These are phyloP conservation scores for Orthosia incerta DNA, from an alignment of 2,888 invertebrate species.

Conservation along the genomic window DNA sequence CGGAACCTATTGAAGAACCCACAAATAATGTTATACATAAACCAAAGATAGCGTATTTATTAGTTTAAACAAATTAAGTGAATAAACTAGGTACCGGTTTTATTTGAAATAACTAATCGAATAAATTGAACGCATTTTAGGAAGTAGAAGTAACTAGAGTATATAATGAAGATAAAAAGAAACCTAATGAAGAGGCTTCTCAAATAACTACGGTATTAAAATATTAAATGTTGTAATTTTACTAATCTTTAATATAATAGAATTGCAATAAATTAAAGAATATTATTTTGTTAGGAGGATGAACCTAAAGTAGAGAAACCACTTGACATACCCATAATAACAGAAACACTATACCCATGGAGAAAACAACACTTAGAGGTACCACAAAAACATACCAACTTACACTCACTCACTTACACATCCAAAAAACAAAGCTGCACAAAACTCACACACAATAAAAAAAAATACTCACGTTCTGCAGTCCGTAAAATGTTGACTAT, in stretches of 20 bases:
- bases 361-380: slow-evolving; percentile 70
- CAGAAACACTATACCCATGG: slow-evolving; percentile 72
- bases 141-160: slow-evolving; percentile 17
- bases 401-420: slow-evolving; percentile 50
- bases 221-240: not conserved
- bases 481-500: slow-evolving; percentile 39
- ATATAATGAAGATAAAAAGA: slow-evolving; percentile 8
- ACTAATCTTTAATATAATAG: not conserved
- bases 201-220: slow-evolving; percentile 13
- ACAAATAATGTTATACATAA: slow-evolving; percentile 2
- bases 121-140: slow-evolving; percentile 22
- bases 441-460: slow-evolving; percentile 38
- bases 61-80: not conserved
- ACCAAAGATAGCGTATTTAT: slow-evolving; percentile 32
- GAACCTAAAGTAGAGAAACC: slow-evolving; percentile 56
- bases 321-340: slow-evolving; percentile 66
- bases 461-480: slow-evolving; percentile 30
- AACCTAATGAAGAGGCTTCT: not conserved
- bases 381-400: slow-evolving; percentile 35
- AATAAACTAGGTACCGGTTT: no score
- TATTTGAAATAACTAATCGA: not conserved
- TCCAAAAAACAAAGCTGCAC: slow-evolving; percentile 58
- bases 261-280: not conserved
- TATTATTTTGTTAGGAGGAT: slow-evolving; percentile 45
- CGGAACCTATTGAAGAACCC: slow-evolving; percentile 34